Conservation (phyloP, 2,888 invertebrate species). For the Loripinus fragilis region DNA sequence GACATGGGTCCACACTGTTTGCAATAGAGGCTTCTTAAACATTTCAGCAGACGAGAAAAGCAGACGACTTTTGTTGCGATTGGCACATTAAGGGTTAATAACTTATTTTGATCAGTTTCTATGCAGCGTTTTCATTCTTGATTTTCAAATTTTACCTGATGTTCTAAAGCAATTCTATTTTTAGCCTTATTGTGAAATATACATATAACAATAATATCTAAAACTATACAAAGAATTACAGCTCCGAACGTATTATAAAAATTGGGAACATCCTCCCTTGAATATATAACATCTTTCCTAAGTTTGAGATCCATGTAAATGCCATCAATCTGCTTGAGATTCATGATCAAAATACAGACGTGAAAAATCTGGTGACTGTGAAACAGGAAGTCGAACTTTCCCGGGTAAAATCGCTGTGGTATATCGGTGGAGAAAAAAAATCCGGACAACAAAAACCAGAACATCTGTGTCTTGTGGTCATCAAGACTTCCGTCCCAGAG, state of each 20-base stretch:
- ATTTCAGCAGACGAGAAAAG: too few relatives aligned
- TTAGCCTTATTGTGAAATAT: slow-evolving; percentile 69
- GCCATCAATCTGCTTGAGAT: slow-evolving; percentile 79
- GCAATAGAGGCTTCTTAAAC: too few relatives aligned
- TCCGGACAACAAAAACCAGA: slow-evolving; percentile 80
- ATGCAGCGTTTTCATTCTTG: too few relatives aligned
- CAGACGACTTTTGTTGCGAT: too few relatives aligned
- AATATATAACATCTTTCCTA: slow-evolving; percentile 61
- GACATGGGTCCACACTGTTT: too few relatives aligned
- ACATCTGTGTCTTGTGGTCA: slow-evolving; percentile 78
- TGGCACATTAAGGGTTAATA: too few relatives aligned
- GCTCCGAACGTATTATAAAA: slow-evolving; percentile 78
- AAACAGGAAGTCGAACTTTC: slow-evolving; percentile 80
- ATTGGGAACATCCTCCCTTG: slow-evolving; percentile 72
- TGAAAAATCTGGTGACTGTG: slow-evolving; percentile 83
- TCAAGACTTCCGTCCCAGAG: slow-evolving; percentile 75
- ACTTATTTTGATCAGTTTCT: too few relatives aligned
- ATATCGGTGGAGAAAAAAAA: slow-evolving; percentile 82
- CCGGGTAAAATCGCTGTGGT: slow-evolving; percentile 80
- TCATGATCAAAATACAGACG: slow-evolving; percentile 80
- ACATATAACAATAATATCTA: slow-evolving; percentile 70
- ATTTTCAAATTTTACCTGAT: slow-evolving; percentile 4
- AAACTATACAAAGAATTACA: slow-evolving; percentile 70
- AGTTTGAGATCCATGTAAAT: slow-evolving; percentile 77
- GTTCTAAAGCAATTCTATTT: slow-evolving; percentile 46